Evolutionary conservation across 2,797 vertebrate genomes (phyloP), one percentile per base, ranked within the genome.

Genomic region (Salmo trutta): DNA sequence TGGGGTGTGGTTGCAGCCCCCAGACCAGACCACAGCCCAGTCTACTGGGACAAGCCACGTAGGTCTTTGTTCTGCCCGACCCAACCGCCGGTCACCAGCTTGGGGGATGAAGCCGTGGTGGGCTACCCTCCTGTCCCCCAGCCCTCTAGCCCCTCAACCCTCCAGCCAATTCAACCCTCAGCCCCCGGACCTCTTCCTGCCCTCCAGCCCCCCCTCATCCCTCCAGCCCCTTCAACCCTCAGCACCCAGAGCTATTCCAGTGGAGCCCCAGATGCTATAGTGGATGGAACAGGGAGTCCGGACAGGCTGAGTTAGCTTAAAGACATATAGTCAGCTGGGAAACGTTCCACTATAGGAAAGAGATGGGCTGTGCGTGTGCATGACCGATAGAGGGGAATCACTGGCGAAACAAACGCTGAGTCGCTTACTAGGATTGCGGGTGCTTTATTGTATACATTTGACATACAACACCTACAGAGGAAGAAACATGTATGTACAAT

Each of bases 41-140:
- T 33, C 16, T 33, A 29, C 12, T 31, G 41, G 41, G 68, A 78
- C 77, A 71, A 79, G 75, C n/a, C 19, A 59, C 17, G 8, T 1
- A 62, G 56, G 56, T n/a, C 16, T 64, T 33, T 59, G 59, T 75
- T 24, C 16, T 51, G 70, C 41, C 47, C 10, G 0, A 19, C n/a
- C 51, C 27, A 3, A 27, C 59, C 36, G 59, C 66, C 47, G 62
- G 24, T 59, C 19, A 59, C 51, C 31, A 69, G 51, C 27, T 17
- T 47, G 15, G 3, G 65, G 54, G 31, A 69, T 74, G 52, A 74
- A 69, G 69, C 66, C 33, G 19, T 21, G n/a, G 68, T 12, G 33
- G 36, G 17, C 19, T 21, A 47, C 36, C 33, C n/a, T 47, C 68
- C 36, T 70, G n/a, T 69, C 17, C 27, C 67, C 19, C 2, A 19